A percentile compares a stretch with the other conserved stretches of the same genome.
These are phyloP conservation scores for Mesochorus sp. DNA, from an alignment of 2,888 invertebrate genomes.

Conservation along the genomic window DNA sequence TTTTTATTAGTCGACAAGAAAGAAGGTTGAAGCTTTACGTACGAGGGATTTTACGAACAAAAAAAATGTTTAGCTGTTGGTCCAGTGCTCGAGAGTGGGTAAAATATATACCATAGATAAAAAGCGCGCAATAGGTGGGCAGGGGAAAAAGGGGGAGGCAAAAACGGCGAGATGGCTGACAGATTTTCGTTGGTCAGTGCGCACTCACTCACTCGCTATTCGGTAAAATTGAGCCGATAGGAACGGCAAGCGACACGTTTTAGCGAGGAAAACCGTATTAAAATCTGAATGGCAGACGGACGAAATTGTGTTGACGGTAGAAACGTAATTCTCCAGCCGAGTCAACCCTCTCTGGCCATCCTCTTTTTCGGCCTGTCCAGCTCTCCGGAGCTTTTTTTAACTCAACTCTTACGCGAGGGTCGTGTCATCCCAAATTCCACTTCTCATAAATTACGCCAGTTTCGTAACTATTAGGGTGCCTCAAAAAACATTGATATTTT, in stretches of 20 bases:
- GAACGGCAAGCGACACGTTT: constrained; percentile 70
- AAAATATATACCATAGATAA: constrained; percentile 53
- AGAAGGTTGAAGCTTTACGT: constrained; percentile 39
- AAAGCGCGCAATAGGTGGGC: constrained; percentile 41
- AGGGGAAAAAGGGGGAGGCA: constrained; percentile 16
- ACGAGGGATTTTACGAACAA: constrained; percentile 15
- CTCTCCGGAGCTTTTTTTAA: constrained; percentile 62
- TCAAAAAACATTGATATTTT: too few relatives aligned
- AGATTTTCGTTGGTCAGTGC: constrained; percentile 56
- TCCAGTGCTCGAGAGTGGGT: constrained; percentile 48
- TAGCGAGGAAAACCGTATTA: constrained; percentile 71
- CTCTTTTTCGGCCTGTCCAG: background rate
- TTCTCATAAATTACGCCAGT: constrained; percentile 18
- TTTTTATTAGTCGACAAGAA: constrained; percentile 37
- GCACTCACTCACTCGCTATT: constrained; percentile 57
- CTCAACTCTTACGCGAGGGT: constrained; percentile 33
- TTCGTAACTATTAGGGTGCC: constrained; percentile 2
- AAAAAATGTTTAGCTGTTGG: constrained; percentile 42
- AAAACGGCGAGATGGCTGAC: constrained; percentile 58
- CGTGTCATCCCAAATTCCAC: constrained; percentile 30
- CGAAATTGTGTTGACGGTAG: constrained; percentile 69
- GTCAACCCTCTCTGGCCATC: constrained; percentile 23
- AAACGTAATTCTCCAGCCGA: constrained; percentile 61
- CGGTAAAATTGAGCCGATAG: constrained; percentile 68
- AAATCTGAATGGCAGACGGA: constrained; percentile 69